Base-by-base conservation (phyloP, 1,140 invertebrate genomes). In the Ruditapes philippinarum region DNA sequence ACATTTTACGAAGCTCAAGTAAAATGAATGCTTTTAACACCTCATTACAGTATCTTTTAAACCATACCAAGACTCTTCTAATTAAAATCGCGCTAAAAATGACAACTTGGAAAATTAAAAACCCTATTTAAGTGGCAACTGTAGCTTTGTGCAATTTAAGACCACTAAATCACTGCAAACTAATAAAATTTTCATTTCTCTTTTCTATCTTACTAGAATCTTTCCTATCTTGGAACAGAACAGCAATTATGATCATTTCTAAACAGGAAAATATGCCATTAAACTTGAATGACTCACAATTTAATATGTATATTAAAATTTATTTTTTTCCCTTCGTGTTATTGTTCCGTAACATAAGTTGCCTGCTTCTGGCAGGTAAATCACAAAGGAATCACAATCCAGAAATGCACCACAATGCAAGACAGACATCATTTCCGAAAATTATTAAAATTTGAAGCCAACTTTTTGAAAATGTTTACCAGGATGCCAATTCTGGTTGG, bases 11-110 rank as follows among this genome's bases (percentile, higher is more conserved):
- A 40, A 33, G 17, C n/a, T 25, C 14, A 14, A 5, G 45, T 25
- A 51, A 49, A 25, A 54, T 49, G 49, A 78, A 22, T 49, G 45
- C 74, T 78, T 78, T 78, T 54, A 78, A 49, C 74, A 78, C 49
- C 74, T 78, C 42, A 78, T 78, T 78, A 78, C 17, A 5, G n/a
- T 7, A 14, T 11, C 36, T 74, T 62, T 62, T 28, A 62, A 28
- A 25, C 57, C 3, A 28, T 54, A 25, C 25, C n/a, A 28, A 25
- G 25, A n/a, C 25, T 25, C 22, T 28, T 19, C 57, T 78, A 54
- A 49, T 78, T 78, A 78, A 78, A 78, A 49, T 17, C 4, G 9
- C 73, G 45, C 42, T 51, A 40, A 49, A 49, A 78, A n/a, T 78
- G 73, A 49, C 28, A 45, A 78, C 40, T 49, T 14, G 2, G 25